A percentile compares a stretch with the other conserved stretches of the same genome.
Evolutionary conservation across 2,888 invertebrate genomes (phyloP).

Genomic region (Macropis europaea): DNA sequence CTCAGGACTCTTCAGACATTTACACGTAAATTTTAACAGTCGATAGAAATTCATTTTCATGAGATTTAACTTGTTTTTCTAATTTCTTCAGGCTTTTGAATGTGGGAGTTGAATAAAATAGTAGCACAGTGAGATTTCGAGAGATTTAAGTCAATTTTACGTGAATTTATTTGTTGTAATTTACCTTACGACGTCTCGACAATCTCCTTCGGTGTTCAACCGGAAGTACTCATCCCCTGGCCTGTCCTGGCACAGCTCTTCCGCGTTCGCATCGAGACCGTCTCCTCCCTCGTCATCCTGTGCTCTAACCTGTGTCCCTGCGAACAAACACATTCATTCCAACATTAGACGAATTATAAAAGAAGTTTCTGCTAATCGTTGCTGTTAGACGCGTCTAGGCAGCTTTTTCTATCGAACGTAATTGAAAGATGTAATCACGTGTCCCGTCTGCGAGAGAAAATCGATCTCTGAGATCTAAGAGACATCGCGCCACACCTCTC

Average conservation of each 20-base stretch:
- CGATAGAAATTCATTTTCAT: no score
- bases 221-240: constrained; percentile 96
- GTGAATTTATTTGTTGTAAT: no score
- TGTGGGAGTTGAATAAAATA: not conserved
- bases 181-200: constrained; percentile 96
- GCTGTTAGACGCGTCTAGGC: no score
- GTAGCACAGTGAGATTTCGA: not conserved
- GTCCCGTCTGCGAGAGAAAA: not conserved
- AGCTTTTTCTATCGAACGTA: no score
- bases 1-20: no score
- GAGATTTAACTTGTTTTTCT: no score
- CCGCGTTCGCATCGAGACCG: constrained; percentile 85
- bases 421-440: no score
- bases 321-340: constrained; percentile 13
- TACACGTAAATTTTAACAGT: no score
- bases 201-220: constrained; percentile 90
- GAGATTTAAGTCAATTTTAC: not conserved
- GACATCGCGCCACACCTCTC: not conserved
- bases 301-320: constrained; percentile 80
- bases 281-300: constrained; percentile 86
- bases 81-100: no score
- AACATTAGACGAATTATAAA: no score
- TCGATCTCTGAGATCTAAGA: not conserved
- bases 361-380: no score
- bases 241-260: constrained; percentile 92